Evolutionary conservation across 2,888 invertebrate genomes (phyloP), one percentile per base, ranked within the genome.

Genomic region (Limnephilus auricula): DNA sequence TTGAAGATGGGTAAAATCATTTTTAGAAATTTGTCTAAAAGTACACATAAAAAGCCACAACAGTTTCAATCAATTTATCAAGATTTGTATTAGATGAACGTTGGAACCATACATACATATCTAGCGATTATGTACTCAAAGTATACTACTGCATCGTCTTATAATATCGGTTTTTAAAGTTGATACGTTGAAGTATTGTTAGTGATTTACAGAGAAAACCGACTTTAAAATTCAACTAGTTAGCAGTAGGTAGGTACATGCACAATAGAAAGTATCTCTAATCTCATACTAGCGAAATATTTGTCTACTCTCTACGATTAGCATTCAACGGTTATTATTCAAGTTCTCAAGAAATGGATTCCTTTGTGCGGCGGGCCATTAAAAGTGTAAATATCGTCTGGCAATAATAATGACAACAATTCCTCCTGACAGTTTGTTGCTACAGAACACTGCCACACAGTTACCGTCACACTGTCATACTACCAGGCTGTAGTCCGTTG

Each of bases 381-480:
- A 65, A 65, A 65, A 65, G 65, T 65, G 65, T 65, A 65, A 25
- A 65, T 65, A 65, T 65, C 65, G 65, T 65, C 65, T 65, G 25
- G 65, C 65, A 65, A 65, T 65, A 65, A 65, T 65, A n/a, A 65
- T 65, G 65, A 65, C 65, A 25, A 65, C 65, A 25, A 65, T 25
- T 65, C 65, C 65, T 65, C 25, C 25, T 65, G 65, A 25, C 25
- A 65, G 65, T 65, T 65, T n/a, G 65, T 65, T 30, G 85, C 31
- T 12, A 45, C 40, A 85, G n/a, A 30, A 45, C 85, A 45, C 85
- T 25, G 85, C 31, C 86, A n/a, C 84, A 40, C 84, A 5, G 84
- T 18, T 30, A 83, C 18, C 4, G 45, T 15, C 45, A 45, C 45
- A 40, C 40, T 40, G 40, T 40, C 40, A 45, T 45, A 45, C 85